phyloP scores from a whole-genome alignment of 1,140 invertebrate species.

The Dendrolimus kikuchii region DNA sequence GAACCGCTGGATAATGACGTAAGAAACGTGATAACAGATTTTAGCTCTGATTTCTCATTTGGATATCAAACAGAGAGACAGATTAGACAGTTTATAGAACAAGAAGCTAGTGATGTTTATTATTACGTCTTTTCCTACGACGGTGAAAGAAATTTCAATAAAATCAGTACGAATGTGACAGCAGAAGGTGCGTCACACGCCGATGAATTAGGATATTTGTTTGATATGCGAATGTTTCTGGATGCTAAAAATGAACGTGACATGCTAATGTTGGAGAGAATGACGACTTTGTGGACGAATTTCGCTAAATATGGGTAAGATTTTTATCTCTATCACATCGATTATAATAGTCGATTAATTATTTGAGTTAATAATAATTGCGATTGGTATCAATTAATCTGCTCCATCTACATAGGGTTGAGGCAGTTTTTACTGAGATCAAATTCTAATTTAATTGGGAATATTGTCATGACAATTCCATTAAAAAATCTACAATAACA shows the following conservation, averaged over 20 bases:
- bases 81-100: slow-evolving; percentile 15
- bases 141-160: slow-evolving; percentile 20
- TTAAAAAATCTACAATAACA: too few species aligned
- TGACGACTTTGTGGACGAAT: slow-evolving; percentile 30
- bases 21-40: slow-evolving; percentile 15
- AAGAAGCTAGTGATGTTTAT: slow-evolving; percentile 18
- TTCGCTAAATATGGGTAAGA: slow-evolving; percentile 33
- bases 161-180: slow-evolving; percentile 10
- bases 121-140: slow-evolving; percentile 27
- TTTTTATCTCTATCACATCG: neutral
- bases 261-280: slow-evolving; percentile 17
- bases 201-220: slow-evolving; percentile 30
- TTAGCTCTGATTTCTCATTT: slow-evolving; percentile 20
- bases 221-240: slow-evolving; percentile 10
- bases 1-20: neutral
- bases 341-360: neutral
- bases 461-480: too few species aligned
- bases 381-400: slow-evolving; percentile 28
- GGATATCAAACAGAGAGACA: slow-evolving; percentile 16
- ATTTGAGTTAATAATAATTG: slow-evolving; percentile 15
- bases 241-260: slow-evolving; percentile 12
- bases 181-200: slow-evolving; percentile 18
- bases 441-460: too few species aligned
- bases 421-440: too few species aligned
- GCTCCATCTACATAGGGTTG: too few species aligned